Percentiles rank a stretch among this genome's conserved stretches.
These are phyloP conservation scores for Exephanes ischioxanthus DNA, from an alignment of 2,888 invertebrate species.

Conservation along the genomic window DNA sequence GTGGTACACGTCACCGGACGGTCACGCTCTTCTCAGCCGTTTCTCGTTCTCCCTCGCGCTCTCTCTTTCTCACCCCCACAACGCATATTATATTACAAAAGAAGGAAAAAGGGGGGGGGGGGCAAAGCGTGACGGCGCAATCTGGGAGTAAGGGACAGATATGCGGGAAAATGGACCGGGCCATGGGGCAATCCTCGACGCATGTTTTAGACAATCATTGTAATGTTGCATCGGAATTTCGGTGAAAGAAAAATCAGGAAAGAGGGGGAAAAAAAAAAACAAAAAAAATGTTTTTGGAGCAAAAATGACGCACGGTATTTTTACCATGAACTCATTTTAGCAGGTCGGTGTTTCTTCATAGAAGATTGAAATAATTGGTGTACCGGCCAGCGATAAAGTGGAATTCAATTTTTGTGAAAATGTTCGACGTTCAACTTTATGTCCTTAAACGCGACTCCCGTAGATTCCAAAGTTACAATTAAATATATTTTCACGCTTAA, in stretches of 20 bases:
- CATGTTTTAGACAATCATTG: not conserved
- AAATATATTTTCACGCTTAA: slow-evolving; percentile 45
- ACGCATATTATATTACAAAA: slow-evolving; percentile 66
- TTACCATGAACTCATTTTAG: too few species aligned
- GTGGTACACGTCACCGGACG: slow-evolving; percentile 69
- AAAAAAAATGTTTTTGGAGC: not conserved
- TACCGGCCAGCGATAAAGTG: too few species aligned
- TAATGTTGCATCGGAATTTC: not conserved
- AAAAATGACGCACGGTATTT: too few species aligned
- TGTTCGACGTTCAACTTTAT: not conserved
- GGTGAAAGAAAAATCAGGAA: not conserved
- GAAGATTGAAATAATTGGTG: too few species aligned
- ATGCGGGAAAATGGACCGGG: slow-evolving; percentile 16
- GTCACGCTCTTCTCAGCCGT: slow-evolving; percentile 64
- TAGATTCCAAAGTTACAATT: slow-evolving; percentile 4
- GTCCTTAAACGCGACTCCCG: not conserved
- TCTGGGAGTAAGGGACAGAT: slow-evolving; percentile 82
- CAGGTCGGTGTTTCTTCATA: too few species aligned
- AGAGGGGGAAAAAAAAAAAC: not conserved
- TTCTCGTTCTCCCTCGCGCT: slow-evolving; percentile 16
- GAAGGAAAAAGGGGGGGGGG: slow-evolving; percentile 42
- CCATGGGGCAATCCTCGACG: not conserved
- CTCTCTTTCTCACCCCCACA: not conserved
- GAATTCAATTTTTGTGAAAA: not conserved
- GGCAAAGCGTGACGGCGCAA: slow-evolving; percentile 79